Conservation (phyloP, 2,797 vertebrate species). For the Channa striata region DNA sequence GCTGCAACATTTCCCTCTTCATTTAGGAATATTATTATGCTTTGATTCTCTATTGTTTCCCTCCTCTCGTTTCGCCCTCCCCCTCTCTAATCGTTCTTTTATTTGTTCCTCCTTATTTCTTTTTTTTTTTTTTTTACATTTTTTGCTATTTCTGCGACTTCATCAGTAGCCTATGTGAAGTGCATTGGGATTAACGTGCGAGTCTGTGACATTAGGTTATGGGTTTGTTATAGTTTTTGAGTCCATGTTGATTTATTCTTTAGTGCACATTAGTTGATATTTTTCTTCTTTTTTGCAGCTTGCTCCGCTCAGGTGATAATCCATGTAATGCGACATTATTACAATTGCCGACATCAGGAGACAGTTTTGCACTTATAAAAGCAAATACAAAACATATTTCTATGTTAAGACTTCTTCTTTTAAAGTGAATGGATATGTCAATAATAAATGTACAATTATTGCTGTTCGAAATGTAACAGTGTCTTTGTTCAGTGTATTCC, state of each 20-base stretch:
- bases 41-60: constrained; percentile 99
- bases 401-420: not conserved
- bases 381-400: not conserved
- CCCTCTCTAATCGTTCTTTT: constrained; percentile 67
- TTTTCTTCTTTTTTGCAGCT: not conserved
- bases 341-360: constrained; percentile 7
- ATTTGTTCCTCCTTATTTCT: constrained; percentile 54
- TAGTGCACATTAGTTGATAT: not conserved
- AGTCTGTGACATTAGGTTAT: constrained; percentile 18
- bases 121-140: not conserved
- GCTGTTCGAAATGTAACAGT: not conserved
- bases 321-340: constrained; percentile 20
- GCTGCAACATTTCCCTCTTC: constrained; percentile 99
- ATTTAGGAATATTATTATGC: constrained; percentile 99
- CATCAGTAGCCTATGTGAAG: constrained; percentile 13
- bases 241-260: constrained; percentile 1
- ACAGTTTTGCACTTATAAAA: not conserved
- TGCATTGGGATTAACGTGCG: constrained; percentile 3
- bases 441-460: not conserved
- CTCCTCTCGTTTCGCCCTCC: constrained; percentile 72
- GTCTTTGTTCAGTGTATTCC: not conserved
- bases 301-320: constrained; percentile 33
- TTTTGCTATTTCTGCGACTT: constrained; percentile 17
- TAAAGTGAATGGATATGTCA: not conserved
- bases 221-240: not conserved